These are phyloP conservation scores for Camponotus vicinus DNA, from an alignment of 1,140 invertebrate genomes.

Conservation along the genomic window DNA sequence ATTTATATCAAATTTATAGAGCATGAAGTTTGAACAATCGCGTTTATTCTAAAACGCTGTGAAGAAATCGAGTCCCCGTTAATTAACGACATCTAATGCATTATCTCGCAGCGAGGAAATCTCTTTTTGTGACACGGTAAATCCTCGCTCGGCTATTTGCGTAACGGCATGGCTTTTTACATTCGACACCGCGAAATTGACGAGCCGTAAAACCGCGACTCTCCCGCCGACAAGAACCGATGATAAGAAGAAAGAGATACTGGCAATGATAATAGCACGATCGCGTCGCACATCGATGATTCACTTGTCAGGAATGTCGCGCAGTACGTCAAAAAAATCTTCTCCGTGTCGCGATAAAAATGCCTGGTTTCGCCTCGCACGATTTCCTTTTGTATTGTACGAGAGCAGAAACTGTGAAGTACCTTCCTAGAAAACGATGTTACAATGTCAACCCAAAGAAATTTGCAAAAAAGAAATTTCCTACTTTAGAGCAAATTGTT, in stretches of 20 bases:
- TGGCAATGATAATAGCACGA: not conserved
- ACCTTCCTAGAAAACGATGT: not conserved
- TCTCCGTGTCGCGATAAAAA: conserved; percentile 12
- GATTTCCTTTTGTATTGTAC: not conserved
- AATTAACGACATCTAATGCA: no score
- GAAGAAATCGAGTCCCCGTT: no score
- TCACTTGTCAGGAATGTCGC: conserved; percentile 25
- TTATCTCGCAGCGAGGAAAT: no score
- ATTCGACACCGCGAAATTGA: conserved; percentile 23
- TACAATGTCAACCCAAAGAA: not conserved
- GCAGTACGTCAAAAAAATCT: conserved; percentile 15
- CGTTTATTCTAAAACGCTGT: no score
- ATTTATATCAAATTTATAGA: no score
- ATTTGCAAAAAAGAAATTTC: not conserved
- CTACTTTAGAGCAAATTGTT: not conserved
- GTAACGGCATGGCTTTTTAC: conserved; percentile 40
- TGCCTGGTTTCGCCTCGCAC: not conserved
- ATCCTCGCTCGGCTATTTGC: not conserved
- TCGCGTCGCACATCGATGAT: conserved; percentile 17
- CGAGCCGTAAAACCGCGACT: conserved; percentile 55
- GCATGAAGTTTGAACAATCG: no score
- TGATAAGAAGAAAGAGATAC: not conserved
- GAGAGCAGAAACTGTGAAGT: not conserved
- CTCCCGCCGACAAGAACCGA: not conserved
- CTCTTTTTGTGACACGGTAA: no score